Percentiles rank a stretch among this genome's conserved stretches.
Conservation (phyloP, 2,888 invertebrate genomes). For the Cephalotes varians region DNA sequence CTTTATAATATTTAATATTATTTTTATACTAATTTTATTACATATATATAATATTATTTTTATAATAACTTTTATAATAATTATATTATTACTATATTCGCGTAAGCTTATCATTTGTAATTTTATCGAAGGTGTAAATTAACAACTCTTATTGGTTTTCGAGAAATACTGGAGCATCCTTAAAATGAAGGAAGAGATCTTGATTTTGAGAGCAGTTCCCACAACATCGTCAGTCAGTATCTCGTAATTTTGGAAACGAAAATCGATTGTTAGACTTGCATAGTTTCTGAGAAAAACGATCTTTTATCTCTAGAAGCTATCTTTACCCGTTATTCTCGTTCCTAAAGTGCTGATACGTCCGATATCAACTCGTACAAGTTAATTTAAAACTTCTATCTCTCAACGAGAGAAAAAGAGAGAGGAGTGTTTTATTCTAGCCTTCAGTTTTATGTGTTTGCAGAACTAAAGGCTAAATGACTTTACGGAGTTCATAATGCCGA, state of each 20-base stretch:
- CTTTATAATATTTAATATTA: too few species aligned
- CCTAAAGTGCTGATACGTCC: constrained; percentile 25
- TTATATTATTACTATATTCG: background rate
- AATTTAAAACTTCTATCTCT: constrained; percentile 40
- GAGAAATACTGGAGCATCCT: constrained; percentile 37
- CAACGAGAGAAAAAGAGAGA: background rate
- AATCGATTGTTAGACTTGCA: background rate
- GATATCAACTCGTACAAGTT: constrained; percentile 1
- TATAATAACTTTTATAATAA: too few species aligned
- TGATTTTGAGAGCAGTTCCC: constrained; percentile 45
- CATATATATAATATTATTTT: too few species aligned
- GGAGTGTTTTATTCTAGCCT: constrained; percentile 16
- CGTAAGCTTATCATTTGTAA: background rate
- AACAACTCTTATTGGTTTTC: constrained; percentile 59
- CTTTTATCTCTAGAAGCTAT: constrained; percentile 8
- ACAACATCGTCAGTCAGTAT: constrained; percentile 18
- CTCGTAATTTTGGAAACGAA: constrained; percentile 28
- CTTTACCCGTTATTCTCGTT: background rate
- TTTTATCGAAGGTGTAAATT: constrained; percentile 53
- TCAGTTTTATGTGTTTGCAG: constrained; percentile 17
- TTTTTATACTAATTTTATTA: too few species aligned
- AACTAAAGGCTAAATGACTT: constrained; percentile 18
- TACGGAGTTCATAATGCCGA: constrained; percentile 8
- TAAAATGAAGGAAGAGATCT: constrained; percentile 58
- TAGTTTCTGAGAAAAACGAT: background rate